A percentile compares a stretch with the other conserved stretches of the same genome.
These are phyloP conservation scores for Busseola fusca DNA, from an alignment of 2,888 invertebrate genomes.

Conservation along the genomic window DNA sequence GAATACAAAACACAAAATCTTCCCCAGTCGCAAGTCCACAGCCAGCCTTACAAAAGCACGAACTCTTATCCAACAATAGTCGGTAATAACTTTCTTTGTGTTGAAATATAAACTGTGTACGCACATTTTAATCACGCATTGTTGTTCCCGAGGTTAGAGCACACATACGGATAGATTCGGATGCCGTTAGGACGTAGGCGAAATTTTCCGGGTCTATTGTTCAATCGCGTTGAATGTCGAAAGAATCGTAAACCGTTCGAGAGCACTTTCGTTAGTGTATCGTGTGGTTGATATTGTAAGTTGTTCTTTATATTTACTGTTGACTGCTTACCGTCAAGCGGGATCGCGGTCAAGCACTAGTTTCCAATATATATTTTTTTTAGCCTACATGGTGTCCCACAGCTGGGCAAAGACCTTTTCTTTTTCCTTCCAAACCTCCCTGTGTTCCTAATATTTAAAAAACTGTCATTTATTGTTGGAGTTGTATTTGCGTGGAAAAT, in stretches of 20 bases:
- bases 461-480: too few relatives aligned
- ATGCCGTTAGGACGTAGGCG: conserved; percentile 69
- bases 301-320: conserved; percentile 25
- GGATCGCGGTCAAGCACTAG: too few relatives aligned
- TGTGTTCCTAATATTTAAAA: too few relatives aligned
- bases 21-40: conserved; percentile 38
- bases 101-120: conserved; percentile 73
- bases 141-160: conserved; percentile 63
- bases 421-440: too few relatives aligned
- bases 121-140: conserved; percentile 85
- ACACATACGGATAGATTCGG: conserved; percentile 58
- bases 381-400: too few relatives aligned
- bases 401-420: too few relatives aligned
- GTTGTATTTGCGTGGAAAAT: neutral
- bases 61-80: conserved; percentile 76
- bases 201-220: conserved; percentile 65
- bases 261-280: conserved; percentile 50
- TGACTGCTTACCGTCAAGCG: too few relatives aligned
- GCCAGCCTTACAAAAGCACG: conserved; percentile 60
- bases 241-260: conserved; percentile 57
- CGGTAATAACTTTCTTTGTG: conserved; percentile 84
- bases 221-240: conserved; percentile 52
- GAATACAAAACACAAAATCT: neutral
- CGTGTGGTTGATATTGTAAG: conserved; percentile 6
- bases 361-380: too few relatives aligned